Base-by-base conservation (phyloP, 1,140 invertebrate species). In the Steinernema khuongi region DNA sequence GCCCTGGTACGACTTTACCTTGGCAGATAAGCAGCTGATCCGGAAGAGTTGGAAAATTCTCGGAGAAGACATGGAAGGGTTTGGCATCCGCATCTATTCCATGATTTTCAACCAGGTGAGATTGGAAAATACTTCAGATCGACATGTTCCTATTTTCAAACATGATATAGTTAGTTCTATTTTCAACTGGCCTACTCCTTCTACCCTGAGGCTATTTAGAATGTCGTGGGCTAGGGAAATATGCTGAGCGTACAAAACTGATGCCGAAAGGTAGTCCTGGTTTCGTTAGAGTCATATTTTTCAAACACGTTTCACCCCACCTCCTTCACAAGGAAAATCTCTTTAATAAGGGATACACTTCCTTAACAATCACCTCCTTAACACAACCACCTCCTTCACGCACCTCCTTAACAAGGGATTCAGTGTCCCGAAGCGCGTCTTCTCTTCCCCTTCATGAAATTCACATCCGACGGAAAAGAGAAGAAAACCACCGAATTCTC, bases 61-160 rank as follows among this genome's bases (percentile, higher is more conserved):
- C 1, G 74, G 75, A 31, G n/a, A 33, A 11, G 67, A 72, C 17
- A 77, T 75, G 44, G 66, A 77, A 32, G 36, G 50, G 22, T 43
- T 76, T 22, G 76, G 67, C 14, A 75, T 74, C 19, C 73, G 73
- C 22, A 77, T 76, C 11, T 77, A 77, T 33, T 71, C 71, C 22
- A 77, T 77, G 76, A 77, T 77, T 26, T 77, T 77, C 68, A 77
- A 75, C 69, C 76, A 77, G 76, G 76, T 76, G 11, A 17, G 31
- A 18, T 22, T 22, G 29, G 29, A 66, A 1, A 26, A 66, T 26
- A 18, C 50, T 4, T 66, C 50, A 66, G 29, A 11, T n/a, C n/a
- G n/a, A n/a, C 50, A 4, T 66, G 50, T 66, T 22, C 22, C 50
- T 66, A 22, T 1, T 4, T 1, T 1, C n/a, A n/a, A n/a, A n/a